Evolutionary conservation across 2,888 invertebrate species (phyloP).

Genomic region (Venustoraphidia nigricollis): DNA sequence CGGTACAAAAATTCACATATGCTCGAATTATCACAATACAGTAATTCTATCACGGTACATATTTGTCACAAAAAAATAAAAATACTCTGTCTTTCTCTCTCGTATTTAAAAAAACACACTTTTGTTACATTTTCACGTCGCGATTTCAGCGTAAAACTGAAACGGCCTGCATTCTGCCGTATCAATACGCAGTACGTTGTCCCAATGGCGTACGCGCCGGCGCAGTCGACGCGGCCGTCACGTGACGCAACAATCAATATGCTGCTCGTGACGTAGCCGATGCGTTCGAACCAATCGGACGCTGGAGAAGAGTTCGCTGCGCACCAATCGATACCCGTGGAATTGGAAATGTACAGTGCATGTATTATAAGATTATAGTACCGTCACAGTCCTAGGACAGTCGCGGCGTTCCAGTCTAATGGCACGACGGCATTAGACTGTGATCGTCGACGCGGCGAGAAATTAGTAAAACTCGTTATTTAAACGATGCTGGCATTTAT

Average conservation of each 20-base stretch:
- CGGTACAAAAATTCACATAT: neutral
- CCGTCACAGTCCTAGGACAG: too few relatives aligned
- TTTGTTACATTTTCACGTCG: too few relatives aligned
- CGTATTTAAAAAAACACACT: neutral
- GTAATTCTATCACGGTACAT: neutral
- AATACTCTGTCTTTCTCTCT: neutral
- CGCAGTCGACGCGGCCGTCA: neutral
- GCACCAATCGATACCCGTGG: neutral
- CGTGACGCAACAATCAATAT: conserved; percentile 6
- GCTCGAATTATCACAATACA: neutral
- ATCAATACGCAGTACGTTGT: neutral
- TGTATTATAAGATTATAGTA: too few relatives aligned
- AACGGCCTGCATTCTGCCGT: neutral
- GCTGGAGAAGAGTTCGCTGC: neutral
- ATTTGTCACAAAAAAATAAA: neutral
- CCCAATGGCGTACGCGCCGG: neutral
- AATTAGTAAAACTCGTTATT: too few relatives aligned
- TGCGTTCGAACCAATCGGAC: neutral
- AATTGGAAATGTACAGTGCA: too few relatives aligned
- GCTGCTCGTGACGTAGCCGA: neutral
- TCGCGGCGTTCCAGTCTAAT: too few relatives aligned
- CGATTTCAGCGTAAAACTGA: too few relatives aligned
- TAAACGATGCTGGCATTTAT: too few relatives aligned
- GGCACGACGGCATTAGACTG: too few relatives aligned
- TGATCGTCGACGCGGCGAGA: too few relatives aligned